Evolutionary conservation across 2,113 vertebrate genomes (phyloP), one percentile per base, ranked within the genome.

Genomic region (Amphiprion ocellaris): DNA sequence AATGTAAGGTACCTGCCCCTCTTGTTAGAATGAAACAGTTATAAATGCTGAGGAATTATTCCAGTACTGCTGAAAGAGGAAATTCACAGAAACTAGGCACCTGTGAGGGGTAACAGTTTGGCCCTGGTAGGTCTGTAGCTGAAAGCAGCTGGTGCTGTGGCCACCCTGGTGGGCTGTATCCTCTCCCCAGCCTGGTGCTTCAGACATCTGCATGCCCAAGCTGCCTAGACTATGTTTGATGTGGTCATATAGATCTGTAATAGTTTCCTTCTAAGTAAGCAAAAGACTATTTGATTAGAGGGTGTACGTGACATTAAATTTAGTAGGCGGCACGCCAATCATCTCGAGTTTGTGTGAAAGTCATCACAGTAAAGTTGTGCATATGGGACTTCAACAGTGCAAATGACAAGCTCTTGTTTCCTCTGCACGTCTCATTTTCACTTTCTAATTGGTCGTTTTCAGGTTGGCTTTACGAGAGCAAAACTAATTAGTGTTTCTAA

Each of bases 401-500:
- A 81, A 89, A 92, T 86, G 89, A 92, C 92, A 91, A 90, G 90
- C 87, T 84, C 82, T 87, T 94, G 91, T 94, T 93, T 94, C 91
- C 85, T 81, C 85, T 66, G 83, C 92, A 85, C 80, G 81, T 91
- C 92, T 93, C 89, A 94, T 94, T 95, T 92, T 88, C 93, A 92
- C 93, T 91, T 93, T 94, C 92, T 95, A 95, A 95, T 95, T 94
- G 94, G 93, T 94, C 93, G 82, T 94, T 95, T 94, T 95, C 94
- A 94, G 93, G 93, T 95, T 95, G 93, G 86, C 91, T 95, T 95
- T 94, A 94, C 82, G 92, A 94, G 94, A 94, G 93, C 93, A 93
- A 95, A 95, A 94, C 94, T 95, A 95, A 95, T 95, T 95, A 95
- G 95, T 90, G 93, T 95, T 95, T 94, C 94, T 95, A 95, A 94